Conservation (phyloP, 2,888 invertebrate species). For the Punctoribates punctum region DNA sequence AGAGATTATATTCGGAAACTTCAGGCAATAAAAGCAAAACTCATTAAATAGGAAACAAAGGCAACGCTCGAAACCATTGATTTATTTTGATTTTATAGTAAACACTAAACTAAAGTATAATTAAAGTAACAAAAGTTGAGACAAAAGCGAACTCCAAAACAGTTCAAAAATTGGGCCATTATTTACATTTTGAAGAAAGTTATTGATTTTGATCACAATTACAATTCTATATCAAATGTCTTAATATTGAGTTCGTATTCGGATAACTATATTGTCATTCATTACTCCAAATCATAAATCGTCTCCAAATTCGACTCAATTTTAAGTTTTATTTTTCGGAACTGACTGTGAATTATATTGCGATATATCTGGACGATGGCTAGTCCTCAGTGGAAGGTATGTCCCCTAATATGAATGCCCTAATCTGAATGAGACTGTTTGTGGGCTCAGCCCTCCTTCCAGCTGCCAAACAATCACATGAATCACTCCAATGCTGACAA, state of each 20-base stretch:
- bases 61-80: slow-evolving; percentile 24
- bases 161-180: background rate
- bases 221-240: slow-evolving; percentile 32
- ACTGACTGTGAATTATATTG: slow-evolving; percentile 44
- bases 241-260: background rate
- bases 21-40: slow-evolving; percentile 25
- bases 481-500: slow-evolving; percentile 39
- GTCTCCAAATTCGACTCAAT: background rate
- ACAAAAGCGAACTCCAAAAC: slow-evolving; percentile 3
- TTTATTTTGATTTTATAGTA: background rate
- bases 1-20: slow-evolving; percentile 29
- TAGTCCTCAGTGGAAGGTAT: slow-evolving; percentile 57
- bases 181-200: slow-evolving; percentile 9
- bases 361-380: slow-evolving; percentile 50
- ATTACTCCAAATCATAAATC: background rate
- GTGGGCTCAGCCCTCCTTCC: slow-evolving; percentile 29
- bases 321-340: slow-evolving; percentile 37
- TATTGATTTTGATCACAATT: background rate
- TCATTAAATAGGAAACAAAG: background rate
- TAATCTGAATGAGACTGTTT: no score
- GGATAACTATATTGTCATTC: slow-evolving; percentile 7
- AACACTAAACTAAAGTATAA: slow-evolving; percentile 4
- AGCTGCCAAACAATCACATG: slow-evolving; percentile 43
- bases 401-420: background rate
- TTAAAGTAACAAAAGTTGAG: slow-evolving; percentile 18